phyloP scores from a whole-genome alignment of 2,888 invertebrate genomes.

The Troides aeacus region DNA sequence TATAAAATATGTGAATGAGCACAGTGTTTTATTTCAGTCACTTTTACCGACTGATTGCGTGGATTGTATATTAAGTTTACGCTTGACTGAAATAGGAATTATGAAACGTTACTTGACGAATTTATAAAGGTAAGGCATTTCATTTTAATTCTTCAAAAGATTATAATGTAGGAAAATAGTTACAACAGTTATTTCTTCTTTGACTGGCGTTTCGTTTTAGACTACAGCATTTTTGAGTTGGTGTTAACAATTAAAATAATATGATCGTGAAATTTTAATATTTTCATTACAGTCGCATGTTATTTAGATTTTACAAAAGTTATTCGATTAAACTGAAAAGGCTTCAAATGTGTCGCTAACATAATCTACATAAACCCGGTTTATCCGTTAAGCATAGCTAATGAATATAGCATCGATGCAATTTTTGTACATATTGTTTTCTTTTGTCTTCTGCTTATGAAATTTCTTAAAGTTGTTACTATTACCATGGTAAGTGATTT shows the following conservation, averaged over 20 bases:
- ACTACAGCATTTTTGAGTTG: neutral
- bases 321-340: slow-evolving; percentile 31
- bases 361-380: slow-evolving; percentile 36
- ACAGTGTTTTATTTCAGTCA: slow-evolving; percentile 43
- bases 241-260: slow-evolving; percentile 7
- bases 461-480: neutral
- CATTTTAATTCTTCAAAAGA: slow-evolving; percentile 5
- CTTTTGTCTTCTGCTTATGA: neutral
- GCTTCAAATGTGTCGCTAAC: slow-evolving; percentile 39
- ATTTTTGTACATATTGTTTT: neutral
- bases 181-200: slow-evolving; percentile 17
- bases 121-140: slow-evolving; percentile 26
- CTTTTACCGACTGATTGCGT: slow-evolving; percentile 50
- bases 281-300: slow-evolving; percentile 2
- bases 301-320: neutral
- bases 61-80: slow-evolving; percentile 48
- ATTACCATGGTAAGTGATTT: neutral
- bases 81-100: slow-evolving; percentile 30
- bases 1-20: slow-evolving; percentile 40
- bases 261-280: slow-evolving; percentile 8
- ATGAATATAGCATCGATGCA: neutral
- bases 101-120: slow-evolving; percentile 18
- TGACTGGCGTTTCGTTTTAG: slow-evolving; percentile 1
- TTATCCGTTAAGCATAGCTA: slow-evolving; percentile 18
- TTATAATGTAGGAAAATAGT: neutral